Evolutionary conservation across 2,113 vertebrate species (phyloP).

Genomic region (Coracopsis vasa): DNA sequence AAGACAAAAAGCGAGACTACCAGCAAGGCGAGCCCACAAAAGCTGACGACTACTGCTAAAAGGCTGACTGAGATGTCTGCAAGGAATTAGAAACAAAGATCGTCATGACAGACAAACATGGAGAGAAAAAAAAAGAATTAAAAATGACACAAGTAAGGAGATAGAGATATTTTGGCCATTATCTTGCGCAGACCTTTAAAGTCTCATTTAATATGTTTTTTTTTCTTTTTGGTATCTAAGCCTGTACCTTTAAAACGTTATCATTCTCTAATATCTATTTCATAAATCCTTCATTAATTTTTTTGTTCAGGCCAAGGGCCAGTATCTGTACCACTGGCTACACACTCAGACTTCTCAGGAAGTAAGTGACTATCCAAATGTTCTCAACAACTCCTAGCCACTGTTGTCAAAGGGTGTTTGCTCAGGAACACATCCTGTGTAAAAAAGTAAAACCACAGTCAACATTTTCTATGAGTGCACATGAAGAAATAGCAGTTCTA

Average conservation of each 20-base stretch:
- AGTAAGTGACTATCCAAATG: neutral
- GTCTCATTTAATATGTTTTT: neutral
- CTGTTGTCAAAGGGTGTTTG: neutral
- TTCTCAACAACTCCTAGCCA: neutral
- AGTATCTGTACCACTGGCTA: neutral
- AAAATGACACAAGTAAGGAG: neutral
- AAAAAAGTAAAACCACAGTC: neutral
- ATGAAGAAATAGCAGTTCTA: neutral
- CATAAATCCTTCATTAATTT: neutral
- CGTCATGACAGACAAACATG: neutral
- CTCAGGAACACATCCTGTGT: neutral
- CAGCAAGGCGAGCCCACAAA: conserved; percentile 95
- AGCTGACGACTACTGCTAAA: conserved; percentile 94
- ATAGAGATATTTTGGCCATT: neutral
- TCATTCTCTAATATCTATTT: neutral
- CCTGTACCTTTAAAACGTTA: neutral
- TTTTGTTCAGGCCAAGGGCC: neutral
- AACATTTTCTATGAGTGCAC: neutral
- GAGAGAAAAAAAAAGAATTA: neutral
- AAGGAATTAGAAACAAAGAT: conserved; percentile 50
- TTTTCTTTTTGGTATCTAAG: neutral
- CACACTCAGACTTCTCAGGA: neutral
- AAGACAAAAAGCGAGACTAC: conserved; percentile 97
- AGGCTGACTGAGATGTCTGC: conserved; percentile 98
- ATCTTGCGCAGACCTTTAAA: neutral